Evolutionary conservation across 2,888 invertebrate species (phyloP), one percentile per base, ranked within the genome.

Genomic region (Sminthurides aquaticus): DNA sequence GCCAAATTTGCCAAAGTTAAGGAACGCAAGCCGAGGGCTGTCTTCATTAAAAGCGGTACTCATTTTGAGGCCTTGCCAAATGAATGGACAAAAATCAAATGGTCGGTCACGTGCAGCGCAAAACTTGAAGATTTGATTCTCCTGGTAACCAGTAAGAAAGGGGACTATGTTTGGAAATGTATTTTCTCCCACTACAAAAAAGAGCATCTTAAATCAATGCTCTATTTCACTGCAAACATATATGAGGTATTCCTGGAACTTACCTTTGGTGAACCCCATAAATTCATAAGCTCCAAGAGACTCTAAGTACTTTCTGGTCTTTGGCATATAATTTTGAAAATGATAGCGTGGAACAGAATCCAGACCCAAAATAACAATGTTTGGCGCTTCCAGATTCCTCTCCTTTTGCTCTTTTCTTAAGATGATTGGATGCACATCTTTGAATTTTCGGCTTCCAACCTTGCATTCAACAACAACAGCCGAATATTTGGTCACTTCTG

Each of bases 81-180:
- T 56, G 52, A 69, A 68, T 1, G 72, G 70, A 59, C 72, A 72
- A 0, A 25, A 34, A 43, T 72, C 70, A 20, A 69, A 26, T 25
- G 67, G 67, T 15, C 66, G 57, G 3, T 78, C 77, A 49, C 67
- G 66, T n/a, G 68, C 66, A 49, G 71, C 69, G 49, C 71, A 71
- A 57, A 60, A 22, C 34, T 65, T 34, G 25, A 64, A 62, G 11
- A 72, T 57, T 56, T 72, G 68, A 1, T 69, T 57, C 15, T 62
- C 28, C 1, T 56, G 63, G 22, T 67, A 55, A 3, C 80, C 80
- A 2, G 78, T 76, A 1, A 80, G 75, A 64, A 81, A 71, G 0
- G 81, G 79, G 1, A 79, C 75, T 24, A 81, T 73, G 70, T 82
- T 82, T 1, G 81, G 80, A 66, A 79, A 79, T 1, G 81, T 81